Base-by-base conservation (phyloP, 2,797 vertebrate species). In the Orientallactaga sibirica region DNA sequence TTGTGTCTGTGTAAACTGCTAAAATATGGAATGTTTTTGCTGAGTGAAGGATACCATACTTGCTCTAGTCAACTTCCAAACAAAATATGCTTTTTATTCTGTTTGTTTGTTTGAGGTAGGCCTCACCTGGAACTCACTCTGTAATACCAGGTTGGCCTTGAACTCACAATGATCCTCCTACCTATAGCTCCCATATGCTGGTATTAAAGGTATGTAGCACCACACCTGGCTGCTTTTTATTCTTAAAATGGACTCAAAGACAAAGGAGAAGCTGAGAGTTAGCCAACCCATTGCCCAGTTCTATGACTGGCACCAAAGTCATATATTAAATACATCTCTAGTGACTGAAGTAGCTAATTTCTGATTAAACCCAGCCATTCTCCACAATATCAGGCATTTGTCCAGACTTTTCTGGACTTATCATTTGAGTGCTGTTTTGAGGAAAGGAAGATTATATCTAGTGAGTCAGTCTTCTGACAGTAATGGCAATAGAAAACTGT, bases 361-460 rank as follows among this genome's bases (percentile, higher is more conserved):
- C 78, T 85, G 41, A 82, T 3, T 83, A 68, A 25, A 87, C 61
- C 82, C 19, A 83, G 22, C 4, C 14, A 67, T 14, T 68, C 48
- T n/a, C 33, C 22, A 43, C 68, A 7, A 82, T 86, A 7, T 83
- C 66, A 77, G 41, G 1, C n/a, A 78, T 77, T 84, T 84, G 6
- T 19, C 74, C 15, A 67, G 66, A 71, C 9, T 76, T 24, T 74
- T 58, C 7, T 10, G 43, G 55, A 68, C 27, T 18, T 74, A 61
- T 25, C 1, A 6, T 58, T 78, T 89, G 55, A 82, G 27, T 41
- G 33, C 14, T 76, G 62, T 92, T 64, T 86, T 41, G 29, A 87
- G 25, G 16, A 37, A 93, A 75, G 70, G 75, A 93, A 94, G n/a
- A 74, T 3, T 55, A 74, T 68, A 41, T 78, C 92, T 90, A 90